phyloP scores from a whole-genome alignment of 2,797 vertebrate genomes.

The Pangasius djambal region DNA sequence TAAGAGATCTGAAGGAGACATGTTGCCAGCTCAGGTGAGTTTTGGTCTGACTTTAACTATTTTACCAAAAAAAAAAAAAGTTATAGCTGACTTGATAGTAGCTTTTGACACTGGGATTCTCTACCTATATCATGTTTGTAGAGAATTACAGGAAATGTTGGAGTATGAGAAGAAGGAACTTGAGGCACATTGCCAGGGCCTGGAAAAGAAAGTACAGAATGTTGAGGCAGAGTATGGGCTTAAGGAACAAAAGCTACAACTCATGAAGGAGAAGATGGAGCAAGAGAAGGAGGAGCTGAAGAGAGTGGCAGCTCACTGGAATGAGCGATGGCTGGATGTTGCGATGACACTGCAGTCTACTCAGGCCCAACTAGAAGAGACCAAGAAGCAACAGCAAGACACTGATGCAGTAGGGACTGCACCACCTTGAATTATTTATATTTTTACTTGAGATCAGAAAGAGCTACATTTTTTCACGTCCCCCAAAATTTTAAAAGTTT shows the following conservation, averaged over 20 bases:
- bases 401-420: conserved; percentile 55
- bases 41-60: background rate
- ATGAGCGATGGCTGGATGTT: conserved; percentile 71
- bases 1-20: conserved; percentile 60
- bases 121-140: conserved; percentile 37
- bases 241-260: conserved; percentile 59
- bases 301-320: conserved; percentile 72
- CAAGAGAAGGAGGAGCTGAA: conserved; percentile 64
- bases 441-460: background rate
- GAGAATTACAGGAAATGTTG: conserved; percentile 61
- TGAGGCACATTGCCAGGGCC: conserved; percentile 58
- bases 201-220: conserved; percentile 63
- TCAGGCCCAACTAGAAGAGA: conserved; percentile 69
- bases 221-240: conserved; percentile 58
- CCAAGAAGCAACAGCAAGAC: conserved; percentile 55
- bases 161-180: conserved; percentile 66
- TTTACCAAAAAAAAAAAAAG: background rate
- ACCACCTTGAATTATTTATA: background rate
- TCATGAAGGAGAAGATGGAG: conserved; percentile 56
- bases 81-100: background rate
- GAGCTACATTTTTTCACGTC: background rate
- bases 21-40: conserved; percentile 66
- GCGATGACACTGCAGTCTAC: conserved; percentile 66
- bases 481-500: background rate
- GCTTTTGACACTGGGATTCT: background rate